These are phyloP conservation scores for Spheniscus humboldti DNA, from an alignment of 2,797 vertebrate genomes.

Conservation along the genomic window DNA sequence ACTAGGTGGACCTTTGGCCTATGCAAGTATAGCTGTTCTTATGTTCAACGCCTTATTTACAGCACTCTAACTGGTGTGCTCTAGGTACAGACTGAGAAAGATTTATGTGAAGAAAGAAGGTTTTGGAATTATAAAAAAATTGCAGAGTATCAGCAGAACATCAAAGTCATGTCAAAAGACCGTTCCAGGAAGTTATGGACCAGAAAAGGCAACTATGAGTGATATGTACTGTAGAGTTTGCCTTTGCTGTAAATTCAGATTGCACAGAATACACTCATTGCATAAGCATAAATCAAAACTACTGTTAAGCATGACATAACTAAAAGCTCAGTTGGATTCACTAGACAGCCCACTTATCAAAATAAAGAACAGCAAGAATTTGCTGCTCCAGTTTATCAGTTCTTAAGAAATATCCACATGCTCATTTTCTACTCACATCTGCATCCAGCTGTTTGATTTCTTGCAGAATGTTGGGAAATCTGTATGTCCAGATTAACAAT, in stretches of 20 bases:
- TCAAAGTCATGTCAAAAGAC: neutral
- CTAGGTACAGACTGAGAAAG: neutral
- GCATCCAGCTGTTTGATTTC: slow-evolving; percentile 85
- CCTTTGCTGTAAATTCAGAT: neutral
- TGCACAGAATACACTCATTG: neutral
- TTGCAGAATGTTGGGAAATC: slow-evolving; percentile 87
- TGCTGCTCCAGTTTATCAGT: neutral
- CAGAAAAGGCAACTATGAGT: neutral
- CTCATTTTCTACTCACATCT: slow-evolving; percentile 82
- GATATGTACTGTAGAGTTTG: neutral
- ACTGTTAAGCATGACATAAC: neutral
- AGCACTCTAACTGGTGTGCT: neutral
- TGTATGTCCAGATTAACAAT: slow-evolving; percentile 82
- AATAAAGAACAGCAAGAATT: neutral
- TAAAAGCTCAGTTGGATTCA: neutral
- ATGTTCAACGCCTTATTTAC: neutral
- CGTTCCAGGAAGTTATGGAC: neutral
- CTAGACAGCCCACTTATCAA: neutral
- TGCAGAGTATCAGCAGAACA: neutral
- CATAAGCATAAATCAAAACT: neutral
- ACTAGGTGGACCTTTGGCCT: neutral
- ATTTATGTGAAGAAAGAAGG: neutral
- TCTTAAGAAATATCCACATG: neutral
- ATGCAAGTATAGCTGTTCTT: neutral
- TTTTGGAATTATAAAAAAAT: neutral